phyloP scores from a whole-genome alignment of 2,113 vertebrate genomes.

The Crotalus helleri region DNA sequence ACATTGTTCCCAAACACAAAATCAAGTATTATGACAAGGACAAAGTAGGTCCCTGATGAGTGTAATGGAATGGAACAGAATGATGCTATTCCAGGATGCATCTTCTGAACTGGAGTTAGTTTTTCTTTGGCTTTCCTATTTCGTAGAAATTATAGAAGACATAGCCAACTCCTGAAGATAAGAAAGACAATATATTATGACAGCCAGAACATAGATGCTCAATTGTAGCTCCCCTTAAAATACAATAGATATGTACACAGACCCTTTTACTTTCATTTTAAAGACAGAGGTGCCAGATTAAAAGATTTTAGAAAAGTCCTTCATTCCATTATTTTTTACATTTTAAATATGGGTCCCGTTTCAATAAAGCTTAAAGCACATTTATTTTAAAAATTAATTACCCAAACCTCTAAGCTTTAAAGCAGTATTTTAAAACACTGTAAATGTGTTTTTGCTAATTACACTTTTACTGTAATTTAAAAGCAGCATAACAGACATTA shows the following conservation, averaged over 20 bases:
- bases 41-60: slow-evolving; percentile 55
- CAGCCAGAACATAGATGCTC: not conserved
- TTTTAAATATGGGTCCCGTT: not conserved
- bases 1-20: slow-evolving; percentile 79
- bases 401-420: not conserved
- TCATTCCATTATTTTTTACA: not conserved
- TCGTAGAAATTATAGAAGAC: slow-evolving; percentile 72
- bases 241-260: not conserved
- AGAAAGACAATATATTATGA: slow-evolving; percentile 26
- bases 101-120: slow-evolving; percentile 53
- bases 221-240: not conserved
- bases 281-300: not conserved
- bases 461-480: not conserved
- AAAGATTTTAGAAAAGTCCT: not conserved
- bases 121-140: slow-evolving; percentile 80
- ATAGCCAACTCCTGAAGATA: slow-evolving; percentile 74
- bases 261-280: not conserved
- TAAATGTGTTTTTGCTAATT: not conserved
- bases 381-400: not conserved
- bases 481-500: not conserved
- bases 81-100: slow-evolving; percentile 30
- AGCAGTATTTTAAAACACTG: not conserved
- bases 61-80: slow-evolving; percentile 50
- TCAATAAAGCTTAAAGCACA: not conserved
- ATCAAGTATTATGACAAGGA: slow-evolving; percentile 55